phyloP scores from a whole-genome alignment of 1,140 invertebrate genomes.

The Pectinophora gossypiella region DNA sequence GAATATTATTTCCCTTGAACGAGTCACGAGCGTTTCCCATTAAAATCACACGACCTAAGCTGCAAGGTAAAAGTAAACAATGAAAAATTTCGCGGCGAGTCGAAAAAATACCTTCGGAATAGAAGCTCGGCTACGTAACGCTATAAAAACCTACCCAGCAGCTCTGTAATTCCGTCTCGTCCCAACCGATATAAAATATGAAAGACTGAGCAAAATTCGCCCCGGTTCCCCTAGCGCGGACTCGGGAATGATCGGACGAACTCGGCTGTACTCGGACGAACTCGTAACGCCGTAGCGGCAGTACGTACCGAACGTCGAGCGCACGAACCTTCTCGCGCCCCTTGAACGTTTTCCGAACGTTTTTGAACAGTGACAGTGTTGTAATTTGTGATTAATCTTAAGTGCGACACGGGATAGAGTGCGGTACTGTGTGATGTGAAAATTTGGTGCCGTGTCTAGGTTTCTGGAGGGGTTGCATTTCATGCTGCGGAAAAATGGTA shows the following conservation, averaged over 20 bases:
- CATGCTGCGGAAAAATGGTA: slow-evolving; percentile 65
- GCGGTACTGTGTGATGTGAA: slow-evolving; percentile 52
- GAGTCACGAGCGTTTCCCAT: slow-evolving; percentile 34
- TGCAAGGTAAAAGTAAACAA: slow-evolving; percentile 50
- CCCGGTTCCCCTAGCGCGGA: slow-evolving; percentile 24
- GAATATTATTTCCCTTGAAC: slow-evolving; percentile 28
- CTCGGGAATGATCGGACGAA: slow-evolving; percentile 2
- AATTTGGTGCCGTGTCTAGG: slow-evolving; percentile 16
- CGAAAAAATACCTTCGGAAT: slow-evolving; percentile 58
- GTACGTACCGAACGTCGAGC: slow-evolving; percentile 44
- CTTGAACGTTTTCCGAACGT: slow-evolving; percentile 11
- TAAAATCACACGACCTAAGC: slow-evolving; percentile 55
- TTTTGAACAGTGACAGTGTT: slow-evolving; percentile 43
- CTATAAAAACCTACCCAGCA: slow-evolving; percentile 68
- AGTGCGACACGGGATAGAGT: slow-evolving; percentile 37
- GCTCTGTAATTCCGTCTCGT: slow-evolving; percentile 63
- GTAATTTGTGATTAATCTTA: slow-evolving; percentile 23
- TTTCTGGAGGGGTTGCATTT: slow-evolving; percentile 30
- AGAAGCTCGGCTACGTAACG: slow-evolving; percentile 52
- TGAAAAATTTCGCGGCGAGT: slow-evolving; percentile 53
- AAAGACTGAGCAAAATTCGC: slow-evolving; percentile 62
- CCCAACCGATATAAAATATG: slow-evolving; percentile 71
- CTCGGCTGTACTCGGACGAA: slow-evolving; percentile 38
- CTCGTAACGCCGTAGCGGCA: slow-evolving; percentile 64
- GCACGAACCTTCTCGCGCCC: slow-evolving; percentile 27